These are phyloP conservation scores for Rhinolophus ferrumequinum DNA, from an alignment of 2,113 vertebrate genomes.

Conservation along the genomic window DNA sequence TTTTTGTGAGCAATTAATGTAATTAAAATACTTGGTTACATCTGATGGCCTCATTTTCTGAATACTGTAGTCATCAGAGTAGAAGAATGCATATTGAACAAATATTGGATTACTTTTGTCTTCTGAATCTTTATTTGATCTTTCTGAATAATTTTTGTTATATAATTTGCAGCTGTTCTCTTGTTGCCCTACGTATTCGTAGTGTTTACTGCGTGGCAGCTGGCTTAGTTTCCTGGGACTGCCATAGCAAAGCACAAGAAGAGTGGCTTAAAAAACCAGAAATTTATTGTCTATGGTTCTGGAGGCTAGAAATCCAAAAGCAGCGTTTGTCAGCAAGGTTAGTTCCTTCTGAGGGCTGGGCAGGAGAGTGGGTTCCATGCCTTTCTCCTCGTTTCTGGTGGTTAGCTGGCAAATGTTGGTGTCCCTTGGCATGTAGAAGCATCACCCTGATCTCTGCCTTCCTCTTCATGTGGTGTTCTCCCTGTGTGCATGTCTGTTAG, in stretches of 20 bases:
- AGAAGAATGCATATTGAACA: conserved; percentile 44
- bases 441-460: not conserved
- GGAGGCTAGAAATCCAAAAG: not conserved
- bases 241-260: not conserved
- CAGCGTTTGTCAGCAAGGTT: not conserved
- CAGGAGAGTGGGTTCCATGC: not conserved
- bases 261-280: not conserved
- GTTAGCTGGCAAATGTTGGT: not conserved
- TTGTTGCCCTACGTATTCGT: not conserved
- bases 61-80: not conserved
- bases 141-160: not conserved
- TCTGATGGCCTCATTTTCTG: conserved; percentile 40
- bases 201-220: not conserved
- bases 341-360: not conserved
- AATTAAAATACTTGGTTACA: conserved; percentile 41
- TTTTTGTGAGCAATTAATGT: conserved; percentile 30
- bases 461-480: not conserved
- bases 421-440: not conserved
- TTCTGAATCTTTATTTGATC: conserved; percentile 41
- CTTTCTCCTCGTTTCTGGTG: not conserved
- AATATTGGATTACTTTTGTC: conserved; percentile 22
- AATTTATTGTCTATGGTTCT: not conserved
- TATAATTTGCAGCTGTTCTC: not conserved
- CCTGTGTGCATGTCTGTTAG: not conserved
- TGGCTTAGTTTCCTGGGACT: not conserved